Conservation (phyloP, 2,797 vertebrate genomes). For the Amblyraja radiata region DNA sequence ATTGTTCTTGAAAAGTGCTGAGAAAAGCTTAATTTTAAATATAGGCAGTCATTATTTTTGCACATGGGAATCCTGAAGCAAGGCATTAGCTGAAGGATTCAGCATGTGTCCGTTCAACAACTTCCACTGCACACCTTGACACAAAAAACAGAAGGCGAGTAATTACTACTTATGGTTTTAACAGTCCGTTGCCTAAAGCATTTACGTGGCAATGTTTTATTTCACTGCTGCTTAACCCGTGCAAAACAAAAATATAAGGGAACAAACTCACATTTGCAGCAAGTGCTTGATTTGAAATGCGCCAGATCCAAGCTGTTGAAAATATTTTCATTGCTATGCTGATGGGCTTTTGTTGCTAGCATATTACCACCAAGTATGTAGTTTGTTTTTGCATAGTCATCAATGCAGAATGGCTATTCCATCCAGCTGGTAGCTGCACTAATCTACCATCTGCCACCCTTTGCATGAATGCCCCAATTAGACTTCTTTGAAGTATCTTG, state of each 20-base stretch:
- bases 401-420: background rate
- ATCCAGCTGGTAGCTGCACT: background rate
- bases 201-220: background rate
- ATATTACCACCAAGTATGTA: background rate
- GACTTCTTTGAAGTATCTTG: background rate
- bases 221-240: background rate
- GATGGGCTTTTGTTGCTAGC: background rate
- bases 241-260: background rate
- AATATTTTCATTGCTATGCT: background rate
- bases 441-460: slow-evolving; percentile 18
- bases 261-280: background rate
- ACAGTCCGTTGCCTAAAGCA: background rate
- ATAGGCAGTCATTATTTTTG: background rate
- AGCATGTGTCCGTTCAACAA: background rate
- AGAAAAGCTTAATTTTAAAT: background rate
- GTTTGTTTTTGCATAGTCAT: slow-evolving; percentile 12
- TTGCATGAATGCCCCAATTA: background rate
- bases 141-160: background rate
- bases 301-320: background rate
- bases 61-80: slow-evolving; percentile 20
- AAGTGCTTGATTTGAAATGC: background rate
- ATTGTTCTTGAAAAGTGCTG: background rate
- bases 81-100: too few relatives aligned
- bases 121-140: background rate
- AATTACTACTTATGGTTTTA: slow-evolving; percentile 4